Percentiles rank a stretch among this genome's conserved stretches.
Conservation (phyloP, 2,113 vertebrate species). For the Potamarius usumacintae region DNA sequence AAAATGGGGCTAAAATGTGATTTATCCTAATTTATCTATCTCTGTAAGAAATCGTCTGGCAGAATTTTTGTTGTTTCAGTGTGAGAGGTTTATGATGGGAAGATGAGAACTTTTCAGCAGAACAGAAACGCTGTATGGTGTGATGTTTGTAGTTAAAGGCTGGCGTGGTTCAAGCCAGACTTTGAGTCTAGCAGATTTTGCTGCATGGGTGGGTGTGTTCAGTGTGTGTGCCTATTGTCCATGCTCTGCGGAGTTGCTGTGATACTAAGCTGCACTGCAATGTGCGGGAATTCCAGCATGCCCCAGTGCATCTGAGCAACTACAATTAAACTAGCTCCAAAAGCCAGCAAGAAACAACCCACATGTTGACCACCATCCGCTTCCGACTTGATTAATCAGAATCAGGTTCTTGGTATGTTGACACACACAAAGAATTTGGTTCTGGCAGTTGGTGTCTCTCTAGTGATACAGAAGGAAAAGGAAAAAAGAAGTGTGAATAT, state of each 20-base stretch:
- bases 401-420: no score
- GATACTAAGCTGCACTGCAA: slow-evolving; percentile 71
- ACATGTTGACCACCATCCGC: slow-evolving; percentile 12
- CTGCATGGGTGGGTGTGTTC: background rate
- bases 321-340: slow-evolving; percentile 56
- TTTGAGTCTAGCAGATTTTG: background rate
- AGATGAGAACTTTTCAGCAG: background rate
- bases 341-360: slow-evolving; percentile 44
- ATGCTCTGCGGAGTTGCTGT: slow-evolving; percentile 56
- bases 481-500: no score
- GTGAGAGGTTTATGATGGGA: background rate
- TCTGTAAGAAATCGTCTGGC: background rate
- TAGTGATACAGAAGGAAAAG: no score
- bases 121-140: no score
- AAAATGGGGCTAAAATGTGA: background rate
- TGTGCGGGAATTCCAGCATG: slow-evolving; percentile 65
- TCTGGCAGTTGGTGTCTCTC: no score
- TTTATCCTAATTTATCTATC: background rate
- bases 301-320: slow-evolving; percentile 44
- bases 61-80: background rate
- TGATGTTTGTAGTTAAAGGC: background rate
- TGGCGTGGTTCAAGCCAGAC: background rate
- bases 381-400: background rate
- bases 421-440: no score
- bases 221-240: slow-evolving; percentile 59